Base-by-base conservation (phyloP, 1,140 invertebrate species). In the Calliphora vicina region DNA sequence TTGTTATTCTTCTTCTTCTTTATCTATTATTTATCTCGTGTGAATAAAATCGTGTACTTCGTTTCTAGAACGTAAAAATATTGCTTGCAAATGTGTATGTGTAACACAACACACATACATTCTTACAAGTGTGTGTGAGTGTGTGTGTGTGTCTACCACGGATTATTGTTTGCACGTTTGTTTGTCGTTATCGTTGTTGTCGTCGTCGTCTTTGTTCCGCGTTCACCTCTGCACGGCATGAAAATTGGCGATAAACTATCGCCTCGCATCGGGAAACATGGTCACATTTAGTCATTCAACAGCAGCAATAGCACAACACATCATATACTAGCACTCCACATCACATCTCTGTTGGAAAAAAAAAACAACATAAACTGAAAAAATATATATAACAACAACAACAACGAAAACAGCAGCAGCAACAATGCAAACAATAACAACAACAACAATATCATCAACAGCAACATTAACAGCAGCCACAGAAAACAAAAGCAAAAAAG, bases 181-280 rank as follows among this genome's bases (percentile, higher is more conserved):
- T 80, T 57, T 81, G 45, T 82, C 35, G 67, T 82, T 82, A 25
- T 82, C 35, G 61, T 71, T 82, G 78, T 81, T 9, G 67, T 82
- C 29, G 23, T 88, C 87, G 87, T 89, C 88, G 87, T 87, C 88
- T 87, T 89, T 88, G 87, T 89, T 89, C 88, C 88, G 88, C 88
- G 88, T 89, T 89, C 88, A 89, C 88, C 88, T 90, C 88, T 90
- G 87, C 88, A 90, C 88, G 87, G 88, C 88, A 89, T 88, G 88
- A 89, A 90, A 88, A 90, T 90, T 90, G 87, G 88, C 88, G 88
- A 90, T 90, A 90, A 90, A 90, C 88, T 90, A 90, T 90, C 88
- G 84, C 88, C 87, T 89, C 88, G 88, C 88, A 89, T 89, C 88
- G 89, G 88, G 88, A 89, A 89, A 89, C 88, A 89, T 89, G 88